phyloP scores from a whole-genome alignment of 1,140 invertebrate species.

The Drosophila fuyamai region DNA sequence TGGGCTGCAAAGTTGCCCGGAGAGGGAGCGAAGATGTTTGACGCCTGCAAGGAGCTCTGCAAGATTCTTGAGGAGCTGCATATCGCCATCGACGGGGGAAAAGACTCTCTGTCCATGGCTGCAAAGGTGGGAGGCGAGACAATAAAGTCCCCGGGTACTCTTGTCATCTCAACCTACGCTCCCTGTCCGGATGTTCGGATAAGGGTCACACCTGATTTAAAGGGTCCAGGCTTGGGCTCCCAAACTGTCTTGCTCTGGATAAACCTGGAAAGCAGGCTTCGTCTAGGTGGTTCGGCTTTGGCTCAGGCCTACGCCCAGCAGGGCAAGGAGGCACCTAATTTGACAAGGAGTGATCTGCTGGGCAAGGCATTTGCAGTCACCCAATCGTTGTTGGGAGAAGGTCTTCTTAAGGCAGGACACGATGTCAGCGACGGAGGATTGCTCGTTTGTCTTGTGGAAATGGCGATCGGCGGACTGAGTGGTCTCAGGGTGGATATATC shows the following conservation, averaged over 20 bases:
- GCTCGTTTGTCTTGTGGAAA: constrained; percentile 95
- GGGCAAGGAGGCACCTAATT: constrained; percentile 92
- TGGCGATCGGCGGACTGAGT: constrained; percentile 96
- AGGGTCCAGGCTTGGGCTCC: constrained; percentile 87
- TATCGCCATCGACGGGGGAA: constrained; percentile 98
- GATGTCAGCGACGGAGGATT: constrained; percentile 98
- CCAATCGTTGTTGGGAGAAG: constrained; percentile 92
- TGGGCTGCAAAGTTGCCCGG: constrained; percentile 97
- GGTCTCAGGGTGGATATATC: constrained; percentile 90
- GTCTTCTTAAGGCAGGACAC: constrained; percentile 94
- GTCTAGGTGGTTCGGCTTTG: constrained; percentile 95
- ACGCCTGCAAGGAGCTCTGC: constrained; percentile 96
- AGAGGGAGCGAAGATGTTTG: constrained; percentile 94
- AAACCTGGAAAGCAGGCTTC: constrained; percentile 88
- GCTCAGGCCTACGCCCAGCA: constrained; percentile 96
- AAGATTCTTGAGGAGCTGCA: constrained; percentile 93
- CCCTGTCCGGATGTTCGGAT: constrained; percentile 94
- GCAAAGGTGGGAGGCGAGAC: constrained; percentile 91
- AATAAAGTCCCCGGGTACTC: constrained; percentile 95
- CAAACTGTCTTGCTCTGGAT: constrained; percentile 89
- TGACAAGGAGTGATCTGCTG: constrained; percentile 89
- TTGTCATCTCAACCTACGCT: constrained; percentile 97
- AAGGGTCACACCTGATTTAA: constrained; percentile 95
- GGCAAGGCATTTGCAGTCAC: constrained; percentile 92
- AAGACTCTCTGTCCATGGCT: constrained; percentile 99